Conservation (phyloP, 2,113 vertebrate species). For the Tretioscincus oriximinensis region DNA sequence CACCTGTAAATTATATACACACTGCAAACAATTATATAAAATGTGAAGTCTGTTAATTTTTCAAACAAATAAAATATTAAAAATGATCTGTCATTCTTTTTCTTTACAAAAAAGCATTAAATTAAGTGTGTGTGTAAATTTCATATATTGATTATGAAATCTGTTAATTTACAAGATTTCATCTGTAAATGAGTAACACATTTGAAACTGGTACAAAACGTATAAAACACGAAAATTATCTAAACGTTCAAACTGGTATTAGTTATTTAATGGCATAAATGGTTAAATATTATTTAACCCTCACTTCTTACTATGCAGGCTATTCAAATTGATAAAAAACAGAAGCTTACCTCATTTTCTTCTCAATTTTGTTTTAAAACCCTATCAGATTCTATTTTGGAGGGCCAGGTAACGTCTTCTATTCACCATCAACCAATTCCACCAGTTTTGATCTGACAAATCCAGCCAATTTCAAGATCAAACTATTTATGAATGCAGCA, state of each 20-base stretch:
- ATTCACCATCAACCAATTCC: constrained; percentile 57
- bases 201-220: neutral
- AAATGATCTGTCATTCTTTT: neutral
- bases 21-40: constrained; percentile 11
- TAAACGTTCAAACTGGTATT: neutral
- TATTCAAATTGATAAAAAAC: constrained; percentile 48
- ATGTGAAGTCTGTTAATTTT: neutral
- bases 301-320: neutral
- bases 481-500: constrained; percentile 29
- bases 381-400: constrained; percentile 35
- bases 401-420: constrained; percentile 14
- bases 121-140: neutral
- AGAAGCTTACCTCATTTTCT: constrained; percentile 69
- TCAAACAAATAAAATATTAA: neutral
- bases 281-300: neutral
- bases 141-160: neutral
- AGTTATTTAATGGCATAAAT: neutral
- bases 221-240: neutral
- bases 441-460: constrained; percentile 37
- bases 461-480: constrained; percentile 32
- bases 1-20: neutral
- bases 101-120: neutral
- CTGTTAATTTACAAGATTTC: neutral
- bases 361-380: constrained; percentile 59
- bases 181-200: neutral